Conservation (phyloP, 2,888 invertebrate genomes). For the Lepeophtheirus nordmannii region DNA sequence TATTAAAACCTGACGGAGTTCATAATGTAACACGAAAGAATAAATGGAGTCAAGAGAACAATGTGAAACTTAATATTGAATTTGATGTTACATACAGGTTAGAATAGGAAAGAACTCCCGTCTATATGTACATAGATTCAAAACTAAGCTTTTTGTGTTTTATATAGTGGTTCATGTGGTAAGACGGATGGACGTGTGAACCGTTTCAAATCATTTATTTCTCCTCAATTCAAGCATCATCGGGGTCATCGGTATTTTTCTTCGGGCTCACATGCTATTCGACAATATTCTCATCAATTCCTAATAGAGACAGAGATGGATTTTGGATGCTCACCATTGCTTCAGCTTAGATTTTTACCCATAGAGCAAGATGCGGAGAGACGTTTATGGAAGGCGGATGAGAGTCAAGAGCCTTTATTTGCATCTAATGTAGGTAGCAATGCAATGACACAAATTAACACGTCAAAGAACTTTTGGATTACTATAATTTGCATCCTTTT, state of each 20-base stretch:
- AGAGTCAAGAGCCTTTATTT: neutral
- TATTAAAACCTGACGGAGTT: too few species aligned
- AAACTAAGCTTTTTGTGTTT: too few species aligned
- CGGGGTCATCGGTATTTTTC: neutral
- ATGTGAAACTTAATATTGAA: too few species aligned
- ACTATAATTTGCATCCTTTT: neutral
- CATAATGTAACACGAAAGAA: too few species aligned
- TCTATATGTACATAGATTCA: too few species aligned
- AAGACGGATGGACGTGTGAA: neutral
- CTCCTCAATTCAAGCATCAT: neutral
- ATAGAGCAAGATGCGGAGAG: neutral
- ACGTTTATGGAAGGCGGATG: neutral
- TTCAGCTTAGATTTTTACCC: neutral
- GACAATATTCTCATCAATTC: conserved; percentile 1
- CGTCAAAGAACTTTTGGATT: neutral
- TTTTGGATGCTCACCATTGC: neutral
- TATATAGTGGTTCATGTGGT: neutral
- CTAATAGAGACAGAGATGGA: neutral
- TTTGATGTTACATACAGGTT: too few species aligned
- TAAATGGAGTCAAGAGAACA: too few species aligned
- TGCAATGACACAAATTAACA: neutral
- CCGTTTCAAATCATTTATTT: neutral
- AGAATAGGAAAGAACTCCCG: too few species aligned
- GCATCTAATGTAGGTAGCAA: neutral
- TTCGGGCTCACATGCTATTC: neutral